Evolutionary conservation across 2,113 vertebrate genomes (phyloP), one percentile per base, ranked within the genome.

Genomic region (Macquaria ambigua): DNA sequence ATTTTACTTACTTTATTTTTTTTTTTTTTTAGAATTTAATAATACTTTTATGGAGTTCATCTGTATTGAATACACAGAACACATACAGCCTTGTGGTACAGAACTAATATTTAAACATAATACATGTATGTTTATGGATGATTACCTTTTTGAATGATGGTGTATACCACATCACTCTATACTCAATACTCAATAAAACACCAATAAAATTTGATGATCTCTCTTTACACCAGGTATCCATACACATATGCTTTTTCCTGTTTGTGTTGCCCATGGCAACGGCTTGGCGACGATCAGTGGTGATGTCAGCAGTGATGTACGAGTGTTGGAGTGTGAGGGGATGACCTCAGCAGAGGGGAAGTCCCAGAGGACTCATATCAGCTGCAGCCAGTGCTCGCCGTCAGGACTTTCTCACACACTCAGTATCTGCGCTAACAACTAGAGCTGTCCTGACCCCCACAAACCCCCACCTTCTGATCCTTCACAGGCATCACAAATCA

Each of bases 251-350:
- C 78, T 62, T 86, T 73, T 89, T 68, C 72, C 55, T 90, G 86
- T 87, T 93, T 86, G 69, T 48, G 84, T 93, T 77, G 85, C 87
- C 84, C 12, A 2, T 76, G 79, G 90, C 83, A 83, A 89, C 61
- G 46, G 61, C 77, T 87, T 86, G 89, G 88, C 76, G 0, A 28
- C 81, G 55, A 41, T 50, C 37, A 8, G 34, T 0, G 53, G 80
- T 92, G 90, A 94, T 90, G 93, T 93, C 87, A 93, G 81, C 70
- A 62, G 25, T 94, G 93, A 94, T 95, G 90, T 89, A 94, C 20
- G 89, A 84, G 81, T 31, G 81, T 23, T 89, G 77, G 86, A 87
- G 85, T 12, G 59, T 14, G 15, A 77, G 85, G 74, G 85, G 87
- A 64, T 91, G 94, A 94, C 88, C 92, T 94, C 89, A 90, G 85